These are phyloP conservation scores for Sinocyclocheilus grahami DNA, from an alignment of 2,113 vertebrate genomes.

Conservation along the genomic window DNA sequence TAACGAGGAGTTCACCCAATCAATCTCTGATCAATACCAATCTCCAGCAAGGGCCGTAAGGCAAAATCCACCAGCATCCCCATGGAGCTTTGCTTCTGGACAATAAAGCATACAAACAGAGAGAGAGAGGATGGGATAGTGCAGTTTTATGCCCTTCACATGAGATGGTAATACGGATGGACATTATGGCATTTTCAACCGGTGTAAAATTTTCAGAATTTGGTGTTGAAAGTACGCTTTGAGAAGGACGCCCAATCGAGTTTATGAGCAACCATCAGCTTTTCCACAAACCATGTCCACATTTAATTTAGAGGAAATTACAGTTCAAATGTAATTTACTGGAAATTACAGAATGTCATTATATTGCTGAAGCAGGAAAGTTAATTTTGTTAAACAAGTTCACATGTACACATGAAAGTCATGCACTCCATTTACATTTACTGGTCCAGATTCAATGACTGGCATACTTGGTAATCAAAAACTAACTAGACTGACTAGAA, in stretches of 20 bases:
- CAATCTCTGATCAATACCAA: conserved; percentile 74
- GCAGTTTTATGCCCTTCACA: conserved; percentile 20
- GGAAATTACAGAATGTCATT: conserved; percentile 19
- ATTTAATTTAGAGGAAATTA: conserved; percentile 31
- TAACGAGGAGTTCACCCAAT: conserved; percentile 70
- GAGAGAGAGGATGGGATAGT: conserved; percentile 14
- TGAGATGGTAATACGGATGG: conserved; percentile 16
- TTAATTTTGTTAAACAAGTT: neutral
- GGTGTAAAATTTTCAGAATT: neutral
- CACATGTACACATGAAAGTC: neutral
- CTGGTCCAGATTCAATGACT: too few species aligned
- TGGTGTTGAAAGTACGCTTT: neutral
- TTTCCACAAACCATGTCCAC: conserved; percentile 23
- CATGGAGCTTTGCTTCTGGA: conserved; percentile 36
- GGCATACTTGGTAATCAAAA: too few species aligned
- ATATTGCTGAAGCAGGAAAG: neutral
- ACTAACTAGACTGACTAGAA: too few species aligned
- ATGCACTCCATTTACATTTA: too few species aligned
- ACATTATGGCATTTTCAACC: conserved; percentile 21
- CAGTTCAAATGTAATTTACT: conserved; percentile 6
- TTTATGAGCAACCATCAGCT: conserved; percentile 8
- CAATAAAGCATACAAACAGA: conserved; percentile 45
- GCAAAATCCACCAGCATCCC: conserved; percentile 31
- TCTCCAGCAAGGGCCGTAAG: conserved; percentile 47
- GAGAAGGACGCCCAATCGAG: neutral